Percentiles rank a stretch among this genome's conserved stretches.
Evolutionary conservation across 2,113 vertebrate species (phyloP).

Genomic region (Collichthys lucidus): DNA sequence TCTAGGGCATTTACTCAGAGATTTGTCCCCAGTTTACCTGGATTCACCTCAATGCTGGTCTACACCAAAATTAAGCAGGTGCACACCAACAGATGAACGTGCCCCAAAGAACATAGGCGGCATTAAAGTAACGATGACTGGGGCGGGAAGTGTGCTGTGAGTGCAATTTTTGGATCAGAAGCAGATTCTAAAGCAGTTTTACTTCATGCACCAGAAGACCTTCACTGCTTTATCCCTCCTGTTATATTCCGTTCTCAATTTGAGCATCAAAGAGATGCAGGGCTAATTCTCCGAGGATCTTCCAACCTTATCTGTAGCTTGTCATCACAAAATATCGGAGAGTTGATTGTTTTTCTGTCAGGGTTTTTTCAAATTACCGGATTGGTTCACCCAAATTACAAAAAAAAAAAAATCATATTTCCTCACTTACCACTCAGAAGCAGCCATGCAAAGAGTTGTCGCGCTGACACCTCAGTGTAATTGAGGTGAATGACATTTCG

Average conservation of each 20-base stretch:
- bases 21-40: constrained; percentile 41
- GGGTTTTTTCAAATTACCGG: background rate
- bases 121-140: background rate
- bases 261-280: constrained; percentile 32
- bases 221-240: constrained; percentile 34
- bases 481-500: background rate
- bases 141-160: constrained; percentile 1
- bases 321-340: background rate
- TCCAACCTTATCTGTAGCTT: background rate
- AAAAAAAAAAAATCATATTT: background rate
- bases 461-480: background rate
- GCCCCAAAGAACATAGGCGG: background rate
- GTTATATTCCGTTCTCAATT: constrained; percentile 39
- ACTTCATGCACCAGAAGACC: constrained; percentile 23
- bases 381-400: background rate
- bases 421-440: background rate
- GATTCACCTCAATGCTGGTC: constrained; percentile 17
- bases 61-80: constrained; percentile 2
- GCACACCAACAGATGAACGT: background rate
- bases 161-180: constrained; percentile 29
- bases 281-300: constrained; percentile 18
- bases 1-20: constrained; percentile 44
- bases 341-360: constrained; percentile 19
- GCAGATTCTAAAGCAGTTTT: constrained; percentile 30
- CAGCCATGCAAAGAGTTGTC: constrained; percentile 1